Evolutionary conservation across 2,888 invertebrate species (phyloP), one percentile per base, ranked within the genome.

Genomic region (Physocephala rufipes): DNA sequence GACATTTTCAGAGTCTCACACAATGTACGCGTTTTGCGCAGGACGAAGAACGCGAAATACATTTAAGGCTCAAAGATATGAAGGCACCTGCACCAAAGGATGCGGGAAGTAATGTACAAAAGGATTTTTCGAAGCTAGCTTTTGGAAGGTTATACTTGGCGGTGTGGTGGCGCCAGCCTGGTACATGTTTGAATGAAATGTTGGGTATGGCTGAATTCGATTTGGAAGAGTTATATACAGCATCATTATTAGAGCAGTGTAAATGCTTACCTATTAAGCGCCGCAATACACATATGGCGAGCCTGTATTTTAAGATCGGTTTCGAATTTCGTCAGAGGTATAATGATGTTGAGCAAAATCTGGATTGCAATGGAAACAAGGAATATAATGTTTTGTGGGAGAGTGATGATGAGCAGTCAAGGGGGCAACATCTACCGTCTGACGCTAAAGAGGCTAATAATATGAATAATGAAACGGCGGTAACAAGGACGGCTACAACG

Each of bases 161-260:
- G 3, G 77, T 83, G 12, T 83, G 84, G 84, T 83, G 84, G 84
- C 83, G 83, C 63, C 82, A 83, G n/a, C 81, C 84, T 0, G 82
- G 83, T 61, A 83, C 83, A 26, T 83, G 84, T 47, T 80, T 83
- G 7, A 83, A 83, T 70, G 83, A 82, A 74, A 78, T 83, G 80
- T 75, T 83, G 2, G 83, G 83, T 74, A 80, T 82, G 81, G 83
- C 82, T 1, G 73, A 74, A 0, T 72, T 83, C 4, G 78, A 79
- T 7, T 71, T 83, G n/a, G 72, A 74, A 28, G 83, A 83, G 71
- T 75, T 83, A 3, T 82, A 82, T 69, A 75, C 78, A 70, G 81
- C 80, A 1, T 80, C 82, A 16, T 74, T 83, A 73, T 71, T 83
- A 73, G 82, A 83, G 72, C 83, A 83, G 74, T 83, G 83, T 75